A percentile compares a stretch with the other conserved stretches of the same genome.
Evolutionary conservation across 2,113 vertebrate genomes (phyloP).

Genomic region (Sinocyclocheilus grahami): DNA sequence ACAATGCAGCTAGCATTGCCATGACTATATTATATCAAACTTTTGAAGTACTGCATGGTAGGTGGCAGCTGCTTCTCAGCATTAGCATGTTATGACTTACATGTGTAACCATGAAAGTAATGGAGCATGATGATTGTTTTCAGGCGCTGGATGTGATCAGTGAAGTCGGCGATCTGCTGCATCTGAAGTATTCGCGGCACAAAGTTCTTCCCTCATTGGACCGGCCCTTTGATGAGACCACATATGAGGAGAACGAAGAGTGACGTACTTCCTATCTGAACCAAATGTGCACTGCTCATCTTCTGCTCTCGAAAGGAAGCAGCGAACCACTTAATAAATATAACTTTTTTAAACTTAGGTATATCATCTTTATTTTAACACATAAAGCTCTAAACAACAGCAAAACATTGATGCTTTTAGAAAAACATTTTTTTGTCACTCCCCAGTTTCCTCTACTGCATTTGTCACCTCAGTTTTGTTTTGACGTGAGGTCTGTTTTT

Average conservation of each 20-base stretch:
- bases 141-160: constrained; percentile 82
- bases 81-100: constrained; percentile 15
- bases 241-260: constrained; percentile 87
- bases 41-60: neutral
- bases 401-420: constrained; percentile 29
- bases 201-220: constrained; percentile 80
- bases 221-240: constrained; percentile 83
- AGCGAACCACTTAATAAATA: constrained; percentile 55
- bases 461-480: constrained; percentile 28
- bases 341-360: neutral
- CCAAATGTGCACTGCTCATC: constrained; percentile 57
- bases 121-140: constrained; percentile 41
- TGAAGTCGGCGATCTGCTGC: constrained; percentile 85
- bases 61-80: constrained; percentile 22
- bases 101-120: constrained; percentile 30
- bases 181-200: constrained; percentile 84
- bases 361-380: constrained; percentile 48
- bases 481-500: constrained; percentile 44
- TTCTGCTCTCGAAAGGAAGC: constrained; percentile 40
- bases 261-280: constrained; percentile 63
- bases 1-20: neutral
- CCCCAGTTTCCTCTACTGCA: neutral
- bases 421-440: neutral
- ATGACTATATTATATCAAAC: neutral
- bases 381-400: constrained; percentile 34